These are phyloP conservation scores for Congeria kusceri DNA, from an alignment of 2,888 invertebrate species.

Conservation along the genomic window DNA sequence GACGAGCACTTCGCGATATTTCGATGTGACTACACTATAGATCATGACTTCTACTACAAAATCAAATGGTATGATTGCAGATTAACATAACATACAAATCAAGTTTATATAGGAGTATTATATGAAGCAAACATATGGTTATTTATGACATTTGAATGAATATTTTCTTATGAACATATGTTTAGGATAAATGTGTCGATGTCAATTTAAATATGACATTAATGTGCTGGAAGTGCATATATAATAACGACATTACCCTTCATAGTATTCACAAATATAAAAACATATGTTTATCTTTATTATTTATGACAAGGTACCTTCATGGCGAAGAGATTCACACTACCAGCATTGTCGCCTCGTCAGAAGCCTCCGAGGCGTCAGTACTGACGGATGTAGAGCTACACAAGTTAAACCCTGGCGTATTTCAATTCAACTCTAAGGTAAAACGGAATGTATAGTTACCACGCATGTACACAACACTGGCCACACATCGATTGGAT, in stretches of 20 bases:
- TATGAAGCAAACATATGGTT: too few relatives aligned
- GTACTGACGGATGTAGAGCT: conserved; percentile 4
- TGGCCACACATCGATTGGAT: too few relatives aligned
- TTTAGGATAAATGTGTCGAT: too few relatives aligned
- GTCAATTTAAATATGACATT: too few relatives aligned
- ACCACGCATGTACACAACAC: background rate
- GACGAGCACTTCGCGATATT: conserved; percentile 17
- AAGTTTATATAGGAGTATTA: too few relatives aligned
- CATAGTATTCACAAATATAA: too few relatives aligned
- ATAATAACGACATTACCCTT: too few relatives aligned
- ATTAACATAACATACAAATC: too few relatives aligned
- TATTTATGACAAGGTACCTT: conserved; percentile 10
- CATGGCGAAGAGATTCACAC: conserved; percentile 5
- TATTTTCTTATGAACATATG: too few relatives aligned
- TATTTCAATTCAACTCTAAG: conserved; percentile 1
- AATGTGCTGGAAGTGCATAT: too few relatives aligned
- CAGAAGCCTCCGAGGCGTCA: background rate
- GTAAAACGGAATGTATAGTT: background rate
- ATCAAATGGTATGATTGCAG: conserved; percentile 20
- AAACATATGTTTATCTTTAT: too few relatives aligned
- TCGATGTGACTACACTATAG: conserved; percentile 17
- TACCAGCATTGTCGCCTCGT: background rate
- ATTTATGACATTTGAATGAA: too few relatives aligned
- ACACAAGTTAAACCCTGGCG: background rate
- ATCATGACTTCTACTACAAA: conserved; percentile 11